Evolutionary conservation across 2,113 vertebrate species (phyloP), one percentile per base, ranked within the genome.

Genomic region (Trochalopteron elliotii): DNA sequence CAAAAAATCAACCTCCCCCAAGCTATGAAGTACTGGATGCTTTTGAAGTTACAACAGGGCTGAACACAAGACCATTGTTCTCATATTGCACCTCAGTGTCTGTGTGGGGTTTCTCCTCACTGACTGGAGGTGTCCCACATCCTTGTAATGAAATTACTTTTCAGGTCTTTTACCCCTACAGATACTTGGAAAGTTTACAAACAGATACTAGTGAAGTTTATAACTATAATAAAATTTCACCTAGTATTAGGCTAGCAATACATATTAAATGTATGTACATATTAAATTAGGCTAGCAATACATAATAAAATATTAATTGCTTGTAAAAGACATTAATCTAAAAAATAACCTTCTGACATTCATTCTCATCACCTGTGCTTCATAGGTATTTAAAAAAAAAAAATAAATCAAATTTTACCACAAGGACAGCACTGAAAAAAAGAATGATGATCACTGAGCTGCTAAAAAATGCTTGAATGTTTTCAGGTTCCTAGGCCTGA

Each of bases 381-480:
- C 39, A 42, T 0, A 72, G 10, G 9, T 15, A 2, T 50, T 68
- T 45, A n/a, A n/a, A n/a, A n/a, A n/a, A n/a, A n/a, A 9, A 8
- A 69, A 78, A 37, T 6, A 15, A 50, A 55, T 23, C 5, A 28
- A 44, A 27, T 88, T 65, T 85, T 60, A 60, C 68, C 28, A 37
- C 14, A 68, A 85, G 9, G 10, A 53, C 7, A n/a, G 15, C 18
- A 11, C 25, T 49, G 31, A 49, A 55, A 69, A 89, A 82, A 63
- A 19, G 5, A 71, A 28, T 15, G 22, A 9, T 23, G 13, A 74
- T 25, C 2, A 2, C 0, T 2, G 10, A 81, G 50, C 21, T 57
- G 50, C 44, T 80, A 76, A 76, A 53, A 86, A 50, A 31, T 10
- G 16, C 22, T 44, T 56, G 9, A 52, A 44, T 40, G 11, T 55